phyloP scores from a whole-genome alignment of 2,888 invertebrate species.

The Dynastes maya region DNA sequence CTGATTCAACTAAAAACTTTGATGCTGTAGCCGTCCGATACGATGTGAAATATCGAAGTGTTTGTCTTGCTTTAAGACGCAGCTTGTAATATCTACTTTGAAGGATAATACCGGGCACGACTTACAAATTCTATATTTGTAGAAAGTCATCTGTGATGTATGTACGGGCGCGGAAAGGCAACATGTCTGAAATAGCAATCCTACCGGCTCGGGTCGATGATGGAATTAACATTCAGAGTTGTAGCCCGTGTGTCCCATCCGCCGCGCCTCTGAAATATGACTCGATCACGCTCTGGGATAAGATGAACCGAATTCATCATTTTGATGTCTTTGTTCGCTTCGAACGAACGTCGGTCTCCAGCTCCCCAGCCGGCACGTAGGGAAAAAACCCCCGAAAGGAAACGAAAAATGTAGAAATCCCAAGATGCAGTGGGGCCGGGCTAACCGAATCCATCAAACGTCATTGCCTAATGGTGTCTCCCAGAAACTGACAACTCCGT shows the following conservation, averaged over 20 bases:
- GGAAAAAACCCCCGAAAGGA: conserved; percentile 55
- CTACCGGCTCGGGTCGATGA: conserved; percentile 55
- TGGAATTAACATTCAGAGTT: conserved; percentile 71
- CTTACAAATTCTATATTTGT: conserved; percentile 50
- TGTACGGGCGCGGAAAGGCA: conserved; percentile 48
- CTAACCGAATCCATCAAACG: conserved; percentile 68
- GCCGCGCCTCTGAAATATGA: conserved; percentile 70
- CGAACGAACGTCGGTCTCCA: conserved; percentile 63
- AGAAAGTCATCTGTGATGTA: conserved; percentile 51
- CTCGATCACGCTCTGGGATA: conserved; percentile 72
- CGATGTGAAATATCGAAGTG: not conserved
- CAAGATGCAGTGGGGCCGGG: conserved; percentile 67
- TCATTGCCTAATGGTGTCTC: conserved; percentile 67
- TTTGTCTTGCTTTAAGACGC: not conserved
- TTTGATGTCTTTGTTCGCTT: conserved; percentile 72
- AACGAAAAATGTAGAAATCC: conserved; percentile 68
- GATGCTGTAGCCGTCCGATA: not conserved
- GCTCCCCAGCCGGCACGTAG: conserved; percentile 48
- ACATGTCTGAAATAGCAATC: conserved; percentile 52
- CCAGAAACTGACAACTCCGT: conserved; percentile 61
- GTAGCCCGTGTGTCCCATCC: conserved; percentile 67
- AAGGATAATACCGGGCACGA: conserved; percentile 3
- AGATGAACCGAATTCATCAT: conserved; percentile 73
- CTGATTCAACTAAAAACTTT: not conserved
- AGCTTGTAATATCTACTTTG: no score